A percentile compares a stretch with the other conserved stretches of the same genome.
Evolutionary conservation across 2,113 vertebrate species (phyloP).

Genomic region (Circaetus cinerascens): DNA sequence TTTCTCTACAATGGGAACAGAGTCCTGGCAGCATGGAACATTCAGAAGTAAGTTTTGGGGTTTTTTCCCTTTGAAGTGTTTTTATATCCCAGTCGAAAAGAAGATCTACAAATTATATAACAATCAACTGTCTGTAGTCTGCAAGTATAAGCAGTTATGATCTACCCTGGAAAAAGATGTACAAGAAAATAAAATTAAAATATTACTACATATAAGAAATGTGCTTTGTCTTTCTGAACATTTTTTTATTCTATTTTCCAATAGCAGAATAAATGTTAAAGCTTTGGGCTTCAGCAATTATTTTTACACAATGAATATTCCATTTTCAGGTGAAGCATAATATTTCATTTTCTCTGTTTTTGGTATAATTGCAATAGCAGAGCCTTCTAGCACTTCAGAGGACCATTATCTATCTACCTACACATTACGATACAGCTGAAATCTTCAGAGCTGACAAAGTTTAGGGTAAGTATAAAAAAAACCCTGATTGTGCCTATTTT

Average conservation of each 20-base stretch:
- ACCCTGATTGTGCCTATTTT: fast-evolving
- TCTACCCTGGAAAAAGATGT: background rate
- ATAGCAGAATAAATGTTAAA: background rate
- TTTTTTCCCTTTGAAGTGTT: background rate
- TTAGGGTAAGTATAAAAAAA: background rate
- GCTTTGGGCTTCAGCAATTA: background rate
- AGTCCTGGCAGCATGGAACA: background rate
- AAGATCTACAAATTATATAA: background rate
- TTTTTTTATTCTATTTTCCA: background rate
- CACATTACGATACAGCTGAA: background rate
- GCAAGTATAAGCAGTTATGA: background rate
- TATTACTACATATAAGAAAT: background rate
- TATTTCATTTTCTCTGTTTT: background rate
- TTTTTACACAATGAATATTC: background rate
- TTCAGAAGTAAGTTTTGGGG: background rate
- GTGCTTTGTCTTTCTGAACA: background rate
- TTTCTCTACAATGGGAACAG: background rate
- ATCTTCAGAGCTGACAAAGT: background rate
- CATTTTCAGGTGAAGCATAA: background rate
- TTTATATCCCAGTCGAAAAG: background rate
- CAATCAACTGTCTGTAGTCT: background rate
- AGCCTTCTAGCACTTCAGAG: background rate
- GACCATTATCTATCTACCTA: background rate
- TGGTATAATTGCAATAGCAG: background rate
- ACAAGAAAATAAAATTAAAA: background rate